Evolutionary conservation across 2,797 vertebrate genomes (phyloP).

Genomic region (Mastacembelus armatus): DNA sequence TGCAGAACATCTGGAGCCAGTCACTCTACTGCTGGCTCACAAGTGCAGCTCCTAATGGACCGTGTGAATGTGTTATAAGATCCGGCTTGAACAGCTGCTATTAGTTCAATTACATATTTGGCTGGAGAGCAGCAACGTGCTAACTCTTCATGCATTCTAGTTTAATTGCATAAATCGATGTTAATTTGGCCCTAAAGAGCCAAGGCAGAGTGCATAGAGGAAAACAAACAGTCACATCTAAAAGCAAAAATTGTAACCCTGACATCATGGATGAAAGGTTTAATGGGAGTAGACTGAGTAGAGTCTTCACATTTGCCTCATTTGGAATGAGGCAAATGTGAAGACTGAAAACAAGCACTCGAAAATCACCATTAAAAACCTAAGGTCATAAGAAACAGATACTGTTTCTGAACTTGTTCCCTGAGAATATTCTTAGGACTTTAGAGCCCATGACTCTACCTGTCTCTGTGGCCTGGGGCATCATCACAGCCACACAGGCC

Average conservation of each 20-base stretch:
- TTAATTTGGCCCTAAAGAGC: slow-evolving; percentile 47
- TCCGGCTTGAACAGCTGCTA: slow-evolving; percentile 75
- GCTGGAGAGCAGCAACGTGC: slow-evolving; percentile 65
- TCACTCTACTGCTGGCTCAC: slow-evolving; percentile 66
- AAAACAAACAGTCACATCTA: slow-evolving; percentile 49
- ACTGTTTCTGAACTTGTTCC: slow-evolving; percentile 42
- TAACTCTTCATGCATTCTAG: slow-evolving; percentile 72
- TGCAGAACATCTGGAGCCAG: slow-evolving; percentile 78
- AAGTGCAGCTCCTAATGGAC: slow-evolving; percentile 72
- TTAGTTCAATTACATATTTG: slow-evolving; percentile 73
- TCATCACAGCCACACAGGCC: slow-evolving; percentile 10
- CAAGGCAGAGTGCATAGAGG: slow-evolving; percentile 29
- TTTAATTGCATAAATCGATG: slow-evolving; percentile 66
- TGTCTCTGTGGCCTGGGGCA: slow-evolving; percentile 31
- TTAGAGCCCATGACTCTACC: slow-evolving; percentile 25
- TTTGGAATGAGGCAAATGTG: slow-evolving; percentile 46
- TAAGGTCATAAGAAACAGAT: slow-evolving; percentile 53
- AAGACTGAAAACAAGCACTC: slow-evolving; percentile 67
- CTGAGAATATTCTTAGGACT: slow-evolving; percentile 32
- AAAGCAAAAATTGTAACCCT: slow-evolving; percentile 20
- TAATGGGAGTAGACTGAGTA: background rate
- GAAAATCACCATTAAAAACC: slow-evolving; percentile 42
- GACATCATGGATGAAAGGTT: slow-evolving; percentile 9
- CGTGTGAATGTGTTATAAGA: slow-evolving; percentile 74
- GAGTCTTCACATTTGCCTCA: no score